Evolutionary conservation across 2,113 vertebrate species (phyloP), one percentile per base, ranked within the genome.

Genomic region (Anolis carolinensis): DNA sequence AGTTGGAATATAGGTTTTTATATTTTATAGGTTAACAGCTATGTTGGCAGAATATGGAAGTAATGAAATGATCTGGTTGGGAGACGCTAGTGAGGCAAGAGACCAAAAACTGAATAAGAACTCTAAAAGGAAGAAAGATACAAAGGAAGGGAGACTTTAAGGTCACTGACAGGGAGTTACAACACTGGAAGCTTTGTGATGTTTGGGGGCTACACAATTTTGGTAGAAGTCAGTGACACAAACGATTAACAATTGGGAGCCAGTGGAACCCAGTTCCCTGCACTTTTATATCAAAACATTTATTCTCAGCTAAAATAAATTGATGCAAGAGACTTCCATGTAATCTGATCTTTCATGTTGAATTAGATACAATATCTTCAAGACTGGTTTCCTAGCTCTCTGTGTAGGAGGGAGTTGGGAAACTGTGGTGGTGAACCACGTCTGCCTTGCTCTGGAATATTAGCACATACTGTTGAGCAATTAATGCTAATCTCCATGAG

Each of bases 181-280:
- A 44, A 44, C 39, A 44, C 2, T 44, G 39, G 39, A 5, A 44
- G 39, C 39, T 44, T 5, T 44, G 5, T 44, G 5, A 2, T 44
- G 39, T 44, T 44, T 44, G 39, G 39, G 5, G 39, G 39, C 39
- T 44, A 44, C 39, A 44, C 39, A 44, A 44, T 44, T 44, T 44
- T 44, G 39, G 39, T 44, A 44, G 39, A 44, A 44, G 39, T n/a
- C n/a, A n/a, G n/a, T n/a, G n/a, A n/a, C n/a, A 50, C 39, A 81
- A 34, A 72, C 36, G 7, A 39, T 48, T 7, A 44, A 10, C 11
- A 10, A 36, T 10, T 74, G 72, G 36, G 36, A 16, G 67, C 1
- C 44, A 4, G 0, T 14, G 13, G 4, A 79, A 3, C 34, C n/a
- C 77, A 34, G 0, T 0, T 3, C 25, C 6, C 10, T 68, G 20